Evolutionary conservation across 1,140 invertebrate species (phyloP).

Genomic region (Panagrolaimus sp.): DNA sequence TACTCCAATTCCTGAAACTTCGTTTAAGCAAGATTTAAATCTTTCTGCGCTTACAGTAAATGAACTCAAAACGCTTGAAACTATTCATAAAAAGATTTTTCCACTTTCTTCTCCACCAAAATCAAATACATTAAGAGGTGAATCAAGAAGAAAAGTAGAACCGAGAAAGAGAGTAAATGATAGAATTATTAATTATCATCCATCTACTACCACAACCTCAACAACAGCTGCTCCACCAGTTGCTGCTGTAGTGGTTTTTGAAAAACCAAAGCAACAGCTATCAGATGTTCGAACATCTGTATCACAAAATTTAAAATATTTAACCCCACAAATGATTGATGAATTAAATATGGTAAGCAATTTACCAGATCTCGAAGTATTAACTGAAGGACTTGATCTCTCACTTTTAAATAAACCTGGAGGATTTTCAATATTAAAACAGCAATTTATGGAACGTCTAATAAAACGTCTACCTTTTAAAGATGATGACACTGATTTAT

Average conservation of each 20-base stretch:
- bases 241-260: not conserved
- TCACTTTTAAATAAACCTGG: conserved; percentile 46
- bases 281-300: conserved; percentile 1
- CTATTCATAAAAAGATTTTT: conserved; percentile 25
- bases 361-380: conserved; percentile 46
- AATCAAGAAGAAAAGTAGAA: too few species aligned
- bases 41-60: conserved; percentile 13
- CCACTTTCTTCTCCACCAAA: not conserved
- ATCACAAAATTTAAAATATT: conserved; percentile 20
- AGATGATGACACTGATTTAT: too few species aligned
- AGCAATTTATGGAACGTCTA: conserved; percentile 1
- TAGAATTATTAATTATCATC: too few species aligned
- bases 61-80: conserved; percentile 22
- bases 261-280: not conserved
- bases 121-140: too few species aligned
- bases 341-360: conserved; percentile 37
- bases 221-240: not conserved
- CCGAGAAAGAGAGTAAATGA: too few species aligned
- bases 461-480: not conserved
- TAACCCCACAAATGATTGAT: conserved; percentile 36
- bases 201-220: not conserved
- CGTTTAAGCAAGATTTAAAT: conserved; percentile 11
- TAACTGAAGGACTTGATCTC: conserved; percentile 48
- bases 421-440: conserved; percentile 16
- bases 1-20: not conserved